Conservation (phyloP, 2,888 invertebrate species). For the Meghimatium bilineatum region DNA sequence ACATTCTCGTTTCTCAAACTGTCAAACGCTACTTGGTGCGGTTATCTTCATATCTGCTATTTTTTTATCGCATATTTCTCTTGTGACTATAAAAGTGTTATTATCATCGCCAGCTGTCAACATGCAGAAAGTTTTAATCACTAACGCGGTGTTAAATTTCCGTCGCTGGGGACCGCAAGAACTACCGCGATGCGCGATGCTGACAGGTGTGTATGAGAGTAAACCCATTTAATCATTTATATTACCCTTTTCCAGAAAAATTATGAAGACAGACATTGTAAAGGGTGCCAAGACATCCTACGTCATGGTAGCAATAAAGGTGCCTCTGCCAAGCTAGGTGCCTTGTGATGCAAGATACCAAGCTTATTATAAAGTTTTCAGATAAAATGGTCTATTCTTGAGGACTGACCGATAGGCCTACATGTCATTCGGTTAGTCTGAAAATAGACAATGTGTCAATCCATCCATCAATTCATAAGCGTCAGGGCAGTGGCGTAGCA, state of each 20-base stretch:
- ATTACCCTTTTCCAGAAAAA: not conserved
- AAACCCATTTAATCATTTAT: not conserved
- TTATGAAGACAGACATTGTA: not conserved
- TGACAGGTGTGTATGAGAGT: not conserved
- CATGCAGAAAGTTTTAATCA: conserved; percentile 11
- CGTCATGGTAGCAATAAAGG: too few relatives aligned
- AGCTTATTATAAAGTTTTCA: too few relatives aligned
- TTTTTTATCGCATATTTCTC: conserved; percentile 7
- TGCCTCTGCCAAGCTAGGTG: too few relatives aligned
- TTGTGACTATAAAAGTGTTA: not conserved
- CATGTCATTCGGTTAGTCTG: too few relatives aligned
- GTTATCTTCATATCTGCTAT: not conserved
- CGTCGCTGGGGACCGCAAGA: not conserved
- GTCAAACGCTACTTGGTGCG: not conserved
- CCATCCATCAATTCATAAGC: too few relatives aligned
- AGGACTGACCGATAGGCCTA: too few relatives aligned
- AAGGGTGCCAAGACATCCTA: not conserved
- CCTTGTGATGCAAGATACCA: too few relatives aligned
- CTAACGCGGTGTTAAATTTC: not conserved
- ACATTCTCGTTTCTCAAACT: not conserved
- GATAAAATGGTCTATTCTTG: too few relatives aligned
- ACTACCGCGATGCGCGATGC: not conserved
- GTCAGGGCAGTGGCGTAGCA: too few relatives aligned
- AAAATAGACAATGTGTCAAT: too few relatives aligned
- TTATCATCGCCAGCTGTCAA: not conserved